Evolutionary conservation across 1,140 invertebrate species (phyloP).

Genomic region (Brachionus sp.): DNA sequence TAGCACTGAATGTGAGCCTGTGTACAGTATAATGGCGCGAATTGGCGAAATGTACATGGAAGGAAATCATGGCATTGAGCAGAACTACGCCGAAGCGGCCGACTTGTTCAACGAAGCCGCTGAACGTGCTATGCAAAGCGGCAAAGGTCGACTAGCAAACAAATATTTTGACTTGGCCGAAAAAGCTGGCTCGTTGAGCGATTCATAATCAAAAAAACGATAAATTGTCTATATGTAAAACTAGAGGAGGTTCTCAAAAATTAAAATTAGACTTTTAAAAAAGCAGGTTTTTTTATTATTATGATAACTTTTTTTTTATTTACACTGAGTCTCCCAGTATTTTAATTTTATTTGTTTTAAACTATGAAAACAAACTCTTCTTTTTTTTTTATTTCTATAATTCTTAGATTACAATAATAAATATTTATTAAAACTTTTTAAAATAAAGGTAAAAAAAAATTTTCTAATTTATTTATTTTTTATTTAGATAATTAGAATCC

Average conservation of each 20-base stretch:
- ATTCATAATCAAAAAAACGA: not conserved
- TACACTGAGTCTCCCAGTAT: not conserved
- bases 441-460: too few species aligned
- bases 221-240: not conserved
- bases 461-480: too few species aligned
- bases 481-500: too few species aligned
- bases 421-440: not conserved
- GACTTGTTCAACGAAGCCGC: conserved; percentile 63
- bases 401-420: not conserved
- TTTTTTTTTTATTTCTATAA: not conserved
- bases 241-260: not conserved
- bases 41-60: conserved; percentile 61
- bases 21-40: conserved; percentile 60
- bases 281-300: not conserved
- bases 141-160: conserved; percentile 64
- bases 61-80: conserved; percentile 60
- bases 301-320: not conserved
- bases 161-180: conserved; percentile 64
- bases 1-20: conserved; percentile 54
- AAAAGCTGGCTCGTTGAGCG: conserved; percentile 50
- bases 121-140: conserved; percentile 62
- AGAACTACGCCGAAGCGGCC: conserved; percentile 57
- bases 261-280: not conserved
- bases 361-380: not conserved
- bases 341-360: not conserved